Evolutionary conservation across 2,113 vertebrate genomes (phyloP), one percentile per base, ranked within the genome.

Genomic region (Girardinichthys multiradiatus): DNA sequence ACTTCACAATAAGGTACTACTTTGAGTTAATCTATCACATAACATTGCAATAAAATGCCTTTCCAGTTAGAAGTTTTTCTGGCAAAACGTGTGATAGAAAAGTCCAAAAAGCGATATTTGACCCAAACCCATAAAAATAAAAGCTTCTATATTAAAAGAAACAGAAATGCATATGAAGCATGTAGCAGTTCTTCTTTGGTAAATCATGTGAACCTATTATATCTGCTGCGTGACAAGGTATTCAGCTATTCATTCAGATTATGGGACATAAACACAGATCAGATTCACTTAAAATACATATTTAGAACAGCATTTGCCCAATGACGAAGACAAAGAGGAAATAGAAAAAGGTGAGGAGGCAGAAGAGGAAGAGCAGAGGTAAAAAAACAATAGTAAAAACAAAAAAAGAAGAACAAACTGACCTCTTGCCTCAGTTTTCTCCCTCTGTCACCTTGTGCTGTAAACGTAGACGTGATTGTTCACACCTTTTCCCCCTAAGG

Each of bases 401-500:
- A 51, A 54, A 66, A 67, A 63, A 72, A 68, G 33, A 78, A 68
- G 63, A 65, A 79, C 48, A 65, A 61, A 24, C 58, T 17, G 29
- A 33, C 1, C 33, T 57, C 10, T 0, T 28, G 64, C 28, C 24
- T n/a, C 6, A 17, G 13, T 64, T 62, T n/a, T 62, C 6, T 31
- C 59, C 8, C 19, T 35, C 30, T 33, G 31, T 62, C 21, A 21
- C 29, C 35, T 21, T 19, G 21, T 21, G 17, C 31, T 26, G 3
- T 63, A 10, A 1, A 8, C n/a, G 26, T 37, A 10, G 3, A 29
- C 11, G 21, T 10, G 29, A 14, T 30, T 31, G 45, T 19, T 29
- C 19, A 67, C 7, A 4, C 27, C 6, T 57, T 21, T 29, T 61
- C 31, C 17, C n/a, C 72, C 21, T 28, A 66, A 93, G 92, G 81